A percentile compares a stretch with the other conserved stretches of the same genome.
Conservation (phyloP, 2,888 invertebrate species). For the Candidula unifasciata region DNA sequence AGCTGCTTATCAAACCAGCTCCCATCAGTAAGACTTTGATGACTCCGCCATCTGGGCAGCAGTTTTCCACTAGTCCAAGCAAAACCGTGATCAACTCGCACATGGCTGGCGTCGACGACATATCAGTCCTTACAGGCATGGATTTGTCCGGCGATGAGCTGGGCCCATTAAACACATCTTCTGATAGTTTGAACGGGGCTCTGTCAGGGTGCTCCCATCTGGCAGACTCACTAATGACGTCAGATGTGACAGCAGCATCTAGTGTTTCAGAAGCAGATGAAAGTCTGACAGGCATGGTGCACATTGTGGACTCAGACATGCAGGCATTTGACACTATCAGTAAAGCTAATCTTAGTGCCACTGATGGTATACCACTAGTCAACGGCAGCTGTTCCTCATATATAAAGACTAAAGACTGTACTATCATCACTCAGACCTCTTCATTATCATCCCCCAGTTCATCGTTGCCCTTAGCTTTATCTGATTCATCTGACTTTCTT, state of each 20-base stretch:
- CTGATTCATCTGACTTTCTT: conserved; percentile 30
- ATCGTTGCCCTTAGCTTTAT: conserved; percentile 17
- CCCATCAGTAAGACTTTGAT: conserved; percentile 27
- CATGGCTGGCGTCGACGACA: conserved; percentile 37
- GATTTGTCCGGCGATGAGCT: conserved; percentile 38
- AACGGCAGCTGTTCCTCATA: conserved; percentile 43
- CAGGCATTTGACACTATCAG: not conserved
- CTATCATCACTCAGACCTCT: conserved; percentile 11
- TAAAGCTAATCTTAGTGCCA: conserved; percentile 10
- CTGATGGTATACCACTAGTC: conserved; percentile 11
- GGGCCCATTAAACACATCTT: conserved; percentile 32
- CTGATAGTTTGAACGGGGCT: conserved; percentile 43
- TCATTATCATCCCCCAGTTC: conserved; percentile 13
- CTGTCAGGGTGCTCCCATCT: conserved; percentile 10
- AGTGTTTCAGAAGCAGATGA: conserved; percentile 23
- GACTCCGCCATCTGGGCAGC: conserved; percentile 48
- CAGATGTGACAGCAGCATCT: conserved; percentile 16
- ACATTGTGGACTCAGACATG: conserved; percentile 4
- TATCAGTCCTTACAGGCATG: conserved; percentile 25
- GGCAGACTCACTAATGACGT: conserved; percentile 14
- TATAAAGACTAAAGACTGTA: conserved; percentile 40
- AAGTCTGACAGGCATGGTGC: conserved; percentile 6
- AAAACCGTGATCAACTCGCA: conserved; percentile 6
- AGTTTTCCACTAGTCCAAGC: conserved; percentile 43
- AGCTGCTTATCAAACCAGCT: not conserved